Conservation (phyloP, 2,797 vertebrate species). For the Pelobates cultripes region DNA sequence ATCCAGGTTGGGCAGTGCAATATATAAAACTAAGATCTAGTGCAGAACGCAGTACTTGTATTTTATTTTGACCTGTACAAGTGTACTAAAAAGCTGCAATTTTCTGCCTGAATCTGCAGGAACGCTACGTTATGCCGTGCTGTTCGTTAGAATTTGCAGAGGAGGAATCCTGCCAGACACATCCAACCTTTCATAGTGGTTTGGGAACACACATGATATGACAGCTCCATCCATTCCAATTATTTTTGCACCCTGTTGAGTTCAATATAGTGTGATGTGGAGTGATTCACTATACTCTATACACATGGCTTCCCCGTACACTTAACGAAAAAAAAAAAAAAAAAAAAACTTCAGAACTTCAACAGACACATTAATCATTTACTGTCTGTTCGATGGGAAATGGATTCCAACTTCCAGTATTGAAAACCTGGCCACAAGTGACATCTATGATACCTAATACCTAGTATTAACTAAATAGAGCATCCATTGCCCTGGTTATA, state of each 20-base stretch:
- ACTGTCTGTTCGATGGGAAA: slow-evolving; percentile 2
- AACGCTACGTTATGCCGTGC: background rate
- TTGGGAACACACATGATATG: slow-evolving; percentile 12
- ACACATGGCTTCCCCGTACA: background rate
- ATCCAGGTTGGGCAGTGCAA: background rate
- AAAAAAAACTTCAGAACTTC: slow-evolving; percentile 12
- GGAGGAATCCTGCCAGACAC: background rate
- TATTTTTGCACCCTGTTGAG: slow-evolving; percentile 15
- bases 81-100: background rate
- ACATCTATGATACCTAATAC: slow-evolving; percentile 21
- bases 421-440: slow-evolving; percentile 42
- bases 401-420: slow-evolving; percentile 37
- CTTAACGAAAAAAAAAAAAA: background rate
- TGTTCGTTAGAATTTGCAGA: slow-evolving; percentile 13
- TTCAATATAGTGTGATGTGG: slow-evolving; percentile 8
- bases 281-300: background rate
- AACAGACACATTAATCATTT: background rate
- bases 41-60: background rate
- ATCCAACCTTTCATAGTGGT: slow-evolving; percentile 18
- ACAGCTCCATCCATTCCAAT: slow-evolving; percentile 30
- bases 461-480: slow-evolving; percentile 22
- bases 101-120: background rate
- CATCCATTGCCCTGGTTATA: slow-evolving; percentile 24
- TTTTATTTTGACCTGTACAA: slow-evolving; percentile 28
- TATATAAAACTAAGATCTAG: background rate